Conservation (phyloP, 2,888 invertebrate genomes). For the Cosmopolites sordidus region DNA sequence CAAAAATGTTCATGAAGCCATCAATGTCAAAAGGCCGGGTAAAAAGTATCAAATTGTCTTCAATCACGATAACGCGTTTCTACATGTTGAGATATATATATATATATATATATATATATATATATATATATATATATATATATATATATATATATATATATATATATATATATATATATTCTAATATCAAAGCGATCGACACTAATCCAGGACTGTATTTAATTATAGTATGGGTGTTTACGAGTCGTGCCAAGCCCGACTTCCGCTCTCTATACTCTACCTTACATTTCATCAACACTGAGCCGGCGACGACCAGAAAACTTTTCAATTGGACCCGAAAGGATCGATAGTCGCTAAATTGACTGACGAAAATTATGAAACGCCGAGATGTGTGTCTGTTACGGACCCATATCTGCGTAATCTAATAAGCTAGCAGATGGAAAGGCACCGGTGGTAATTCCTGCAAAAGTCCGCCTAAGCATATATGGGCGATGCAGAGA, state of each 20-base stretch:
- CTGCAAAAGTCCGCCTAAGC: conserved; percentile 17
- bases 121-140: no score
- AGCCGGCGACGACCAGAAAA: not conserved
- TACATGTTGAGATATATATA: no score
- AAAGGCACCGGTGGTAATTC: conserved; percentile 22
- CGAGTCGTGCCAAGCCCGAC: not conserved
- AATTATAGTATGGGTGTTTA: not conserved
- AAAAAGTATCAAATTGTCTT: no score
- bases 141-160: no score
- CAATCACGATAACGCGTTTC: no score
- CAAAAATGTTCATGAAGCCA: no score
- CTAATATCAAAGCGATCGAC: not conserved
- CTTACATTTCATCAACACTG: not conserved
- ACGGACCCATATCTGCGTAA: conserved; percentile 8
- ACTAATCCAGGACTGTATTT: not conserved
- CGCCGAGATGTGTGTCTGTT: not conserved
- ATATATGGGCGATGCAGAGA: conserved; percentile 21
- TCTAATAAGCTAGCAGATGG: conserved; percentile 21
- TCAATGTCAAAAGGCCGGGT: no score
- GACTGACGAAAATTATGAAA: conserved; percentile 1
- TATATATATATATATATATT: no score
- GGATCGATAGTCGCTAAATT: not conserved
- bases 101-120: no score
- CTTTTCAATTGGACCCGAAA: no score
- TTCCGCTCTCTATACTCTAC: no score